phyloP scores from a whole-genome alignment of 2,797 vertebrate genomes.

The Nothura maculosa region DNA sequence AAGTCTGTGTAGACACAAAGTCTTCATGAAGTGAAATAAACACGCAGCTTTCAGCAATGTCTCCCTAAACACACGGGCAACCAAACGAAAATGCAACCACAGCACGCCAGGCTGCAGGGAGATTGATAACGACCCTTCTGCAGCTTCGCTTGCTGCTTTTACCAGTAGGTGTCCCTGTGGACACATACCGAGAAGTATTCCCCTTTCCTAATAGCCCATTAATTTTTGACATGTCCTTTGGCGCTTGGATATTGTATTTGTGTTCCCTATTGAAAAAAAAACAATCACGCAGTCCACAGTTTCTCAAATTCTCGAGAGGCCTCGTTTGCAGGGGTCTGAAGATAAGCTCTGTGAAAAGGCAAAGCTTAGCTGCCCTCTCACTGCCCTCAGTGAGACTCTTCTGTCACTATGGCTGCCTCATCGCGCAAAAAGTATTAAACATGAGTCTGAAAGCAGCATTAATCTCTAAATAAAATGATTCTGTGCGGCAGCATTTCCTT shows the following conservation, averaged over 20 bases:
- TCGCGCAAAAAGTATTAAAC: neutral
- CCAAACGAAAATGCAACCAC: neutral
- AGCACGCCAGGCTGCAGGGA: neutral
- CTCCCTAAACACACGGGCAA: neutral
- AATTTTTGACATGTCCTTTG: neutral
- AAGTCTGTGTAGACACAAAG: neutral
- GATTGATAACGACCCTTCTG: neutral
- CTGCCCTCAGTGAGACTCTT: neutral
- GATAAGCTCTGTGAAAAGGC: neutral
- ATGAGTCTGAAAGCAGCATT: neutral
- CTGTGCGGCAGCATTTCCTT: neutral
- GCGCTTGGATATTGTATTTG: conserved; percentile 18
- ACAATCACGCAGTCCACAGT: neutral
- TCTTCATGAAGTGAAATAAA: neutral
- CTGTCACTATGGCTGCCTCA: neutral
- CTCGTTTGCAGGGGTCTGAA: neutral
- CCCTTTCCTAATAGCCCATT: neutral
- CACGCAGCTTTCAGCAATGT: accelerated
- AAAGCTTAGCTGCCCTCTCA: neutral
- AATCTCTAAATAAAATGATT: neutral
- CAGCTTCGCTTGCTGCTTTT: neutral
- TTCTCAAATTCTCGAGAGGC: neutral
- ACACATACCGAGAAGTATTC: conserved; percentile 2
- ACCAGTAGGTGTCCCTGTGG: conserved; percentile 80
- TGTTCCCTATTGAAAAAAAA: neutral